These are phyloP conservation scores for Matsumurasca onukii DNA, from an alignment of 1,140 invertebrate species.

Conservation along the genomic window DNA sequence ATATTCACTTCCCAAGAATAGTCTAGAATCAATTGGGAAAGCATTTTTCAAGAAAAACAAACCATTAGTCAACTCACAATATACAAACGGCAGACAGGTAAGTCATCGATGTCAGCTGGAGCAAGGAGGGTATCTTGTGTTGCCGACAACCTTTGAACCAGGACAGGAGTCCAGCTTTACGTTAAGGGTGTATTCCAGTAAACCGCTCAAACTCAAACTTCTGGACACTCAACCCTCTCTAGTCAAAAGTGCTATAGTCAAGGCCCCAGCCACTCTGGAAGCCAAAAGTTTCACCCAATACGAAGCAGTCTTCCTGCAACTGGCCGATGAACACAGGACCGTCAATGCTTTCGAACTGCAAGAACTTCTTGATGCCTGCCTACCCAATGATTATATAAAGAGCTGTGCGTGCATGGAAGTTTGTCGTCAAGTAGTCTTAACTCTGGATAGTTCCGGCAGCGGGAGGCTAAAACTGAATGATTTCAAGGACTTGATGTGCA, in stretches of 20 bases:
- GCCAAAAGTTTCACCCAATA: slow-evolving; percentile 81
- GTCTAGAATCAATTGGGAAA: slow-evolving; percentile 64
- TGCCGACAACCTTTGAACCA: slow-evolving; percentile 91
- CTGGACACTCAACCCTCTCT: background rate
- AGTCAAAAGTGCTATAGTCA: background rate
- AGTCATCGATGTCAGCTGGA: slow-evolving; percentile 74
- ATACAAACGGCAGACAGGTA: slow-evolving; percentile 89
- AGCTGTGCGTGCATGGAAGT: slow-evolving; percentile 91
- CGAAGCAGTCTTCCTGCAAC: slow-evolving; percentile 84
- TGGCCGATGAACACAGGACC: slow-evolving; percentile 83
- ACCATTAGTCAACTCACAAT: slow-evolving; percentile 85
- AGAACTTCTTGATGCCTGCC: slow-evolving; percentile 85
- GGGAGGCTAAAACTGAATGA: slow-evolving; percentile 82
- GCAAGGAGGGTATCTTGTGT: slow-evolving; percentile 78
- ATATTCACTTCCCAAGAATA: slow-evolving; percentile 75
- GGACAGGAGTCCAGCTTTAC: slow-evolving; percentile 86
- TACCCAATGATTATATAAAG: slow-evolving; percentile 94
- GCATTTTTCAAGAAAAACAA: slow-evolving; percentile 87
- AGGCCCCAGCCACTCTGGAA: slow-evolving; percentile 62
- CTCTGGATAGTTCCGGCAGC: slow-evolving; percentile 79
- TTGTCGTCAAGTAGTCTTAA: slow-evolving; percentile 84
- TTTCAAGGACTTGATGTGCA: slow-evolving; percentile 91
- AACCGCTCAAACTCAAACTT: slow-evolving; percentile 68
- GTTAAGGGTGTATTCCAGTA: slow-evolving; percentile 76
- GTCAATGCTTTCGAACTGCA: slow-evolving; percentile 91